Evolutionary conservation across 2,113 vertebrate genomes (phyloP).

Genomic region (Callionymus lyra): DNA sequence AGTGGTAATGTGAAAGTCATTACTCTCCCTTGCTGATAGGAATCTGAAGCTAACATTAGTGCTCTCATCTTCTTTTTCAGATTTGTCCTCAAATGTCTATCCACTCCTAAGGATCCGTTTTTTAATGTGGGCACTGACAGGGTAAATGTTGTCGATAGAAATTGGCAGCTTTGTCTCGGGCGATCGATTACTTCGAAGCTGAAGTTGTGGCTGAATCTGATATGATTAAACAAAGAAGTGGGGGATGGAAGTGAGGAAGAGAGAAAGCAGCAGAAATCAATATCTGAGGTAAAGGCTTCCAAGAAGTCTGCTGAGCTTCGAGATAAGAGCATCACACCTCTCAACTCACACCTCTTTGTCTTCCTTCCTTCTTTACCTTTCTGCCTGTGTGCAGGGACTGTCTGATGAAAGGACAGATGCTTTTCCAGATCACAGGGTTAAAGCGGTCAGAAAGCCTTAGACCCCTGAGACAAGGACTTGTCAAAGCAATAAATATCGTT

Average conservation of each 20-base stretch:
- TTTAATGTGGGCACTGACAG: slow-evolving; percentile 32
- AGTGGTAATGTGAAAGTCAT: too few relatives aligned
- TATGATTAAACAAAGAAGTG: slow-evolving; percentile 49
- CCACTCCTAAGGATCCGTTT: slow-evolving; percentile 37
- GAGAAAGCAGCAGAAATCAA: slow-evolving; percentile 29
- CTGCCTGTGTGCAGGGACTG: slow-evolving; percentile 10
- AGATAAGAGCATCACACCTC: slow-evolving; percentile 36
- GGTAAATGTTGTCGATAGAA: slow-evolving; percentile 30
- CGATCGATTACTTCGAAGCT: slow-evolving; percentile 50
- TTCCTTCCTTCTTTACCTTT: slow-evolving; percentile 6
- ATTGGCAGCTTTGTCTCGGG: slow-evolving; percentile 46
- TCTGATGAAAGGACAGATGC: slow-evolving; percentile 14
- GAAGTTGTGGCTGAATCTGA: slow-evolving; percentile 45
- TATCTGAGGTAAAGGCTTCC: slow-evolving; percentile 39
- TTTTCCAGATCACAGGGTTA: slow-evolving; percentile 38
- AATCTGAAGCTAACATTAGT: slow-evolving; percentile 20
- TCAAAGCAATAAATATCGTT: slow-evolving; percentile 40
- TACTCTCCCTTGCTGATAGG: too few relatives aligned
- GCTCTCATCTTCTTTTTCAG: slow-evolving; percentile 21
- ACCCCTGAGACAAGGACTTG: slow-evolving; percentile 34
- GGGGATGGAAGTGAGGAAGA: neutral
- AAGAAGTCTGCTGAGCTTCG: slow-evolving; percentile 17
- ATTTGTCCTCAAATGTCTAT: slow-evolving; percentile 30
- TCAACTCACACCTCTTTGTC: neutral
- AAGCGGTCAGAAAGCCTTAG: slow-evolving; percentile 27